A percentile compares a stretch with the other conserved stretches of the same genome.
phyloP scores from a whole-genome alignment of 2,797 vertebrate species.

The Darevskia mixta region DNA sequence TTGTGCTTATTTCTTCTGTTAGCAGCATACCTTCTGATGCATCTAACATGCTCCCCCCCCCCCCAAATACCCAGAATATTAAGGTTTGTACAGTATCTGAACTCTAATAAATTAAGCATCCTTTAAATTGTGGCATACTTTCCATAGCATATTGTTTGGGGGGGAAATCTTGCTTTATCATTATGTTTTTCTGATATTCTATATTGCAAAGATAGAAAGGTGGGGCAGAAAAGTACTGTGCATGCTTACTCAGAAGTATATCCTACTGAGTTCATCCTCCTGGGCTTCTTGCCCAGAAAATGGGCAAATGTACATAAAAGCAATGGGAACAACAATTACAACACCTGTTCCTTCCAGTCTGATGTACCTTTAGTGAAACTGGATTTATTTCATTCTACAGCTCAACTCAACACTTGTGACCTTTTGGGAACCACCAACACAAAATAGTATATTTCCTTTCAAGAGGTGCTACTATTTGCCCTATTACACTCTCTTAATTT shows the following conservation, averaged over 20 bases:
- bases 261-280: no score
- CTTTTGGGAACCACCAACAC: neutral
- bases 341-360: neutral
- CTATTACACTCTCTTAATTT: neutral
- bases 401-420: neutral
- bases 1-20: neutral
- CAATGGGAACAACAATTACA: neutral
- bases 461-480: neutral
- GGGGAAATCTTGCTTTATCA: constrained; percentile 17
- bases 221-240: neutral
- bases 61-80: neutral
- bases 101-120: constrained; percentile 22
- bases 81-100: constrained; percentile 14
- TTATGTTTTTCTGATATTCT: neutral
- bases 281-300: neutral
- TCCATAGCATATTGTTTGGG: constrained; percentile 35
- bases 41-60: neutral
- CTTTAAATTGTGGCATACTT: constrained; percentile 44
- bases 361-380: neutral
- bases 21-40: neutral
- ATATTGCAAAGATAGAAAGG: constrained; percentile 8
- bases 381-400: neutral
- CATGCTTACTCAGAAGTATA: neutral
- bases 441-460: neutral
- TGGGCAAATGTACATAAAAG: neutral